These are phyloP conservation scores for Aelia acuminata DNA, from an alignment of 2,888 invertebrate genomes.

Conservation along the genomic window DNA sequence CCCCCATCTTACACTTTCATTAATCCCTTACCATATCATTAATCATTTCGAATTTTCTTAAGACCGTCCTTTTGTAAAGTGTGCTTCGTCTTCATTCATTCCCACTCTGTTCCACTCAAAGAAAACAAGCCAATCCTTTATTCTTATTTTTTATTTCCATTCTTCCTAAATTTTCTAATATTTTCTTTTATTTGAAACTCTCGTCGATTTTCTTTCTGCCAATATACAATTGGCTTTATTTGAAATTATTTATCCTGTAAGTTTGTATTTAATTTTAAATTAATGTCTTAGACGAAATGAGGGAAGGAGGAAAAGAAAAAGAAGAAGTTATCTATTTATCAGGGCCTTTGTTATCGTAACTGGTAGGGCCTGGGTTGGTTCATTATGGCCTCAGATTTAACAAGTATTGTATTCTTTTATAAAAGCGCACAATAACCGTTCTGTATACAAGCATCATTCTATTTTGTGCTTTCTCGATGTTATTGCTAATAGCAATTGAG, in stretches of 20 bases:
- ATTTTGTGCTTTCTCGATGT: neutral
- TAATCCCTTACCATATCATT: neutral
- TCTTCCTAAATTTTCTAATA: too few species aligned
- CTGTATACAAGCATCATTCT: neutral
- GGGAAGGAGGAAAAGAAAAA: neutral
- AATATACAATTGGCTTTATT: neutral
- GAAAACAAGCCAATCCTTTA: neutral
- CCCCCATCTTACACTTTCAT: neutral
- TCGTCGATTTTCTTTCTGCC: too few species aligned
- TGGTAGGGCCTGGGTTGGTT: neutral
- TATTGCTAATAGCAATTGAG: neutral
- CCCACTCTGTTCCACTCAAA: neutral
- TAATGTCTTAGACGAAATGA: neutral
- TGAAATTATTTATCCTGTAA: neutral
- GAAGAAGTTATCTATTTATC: neutral
- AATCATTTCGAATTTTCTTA: neutral
- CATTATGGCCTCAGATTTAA: neutral
- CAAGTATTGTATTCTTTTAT: neutral
- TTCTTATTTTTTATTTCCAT: too few species aligned
- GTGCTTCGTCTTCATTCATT: neutral
- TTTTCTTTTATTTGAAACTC: too few species aligned
- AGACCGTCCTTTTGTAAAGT: neutral
- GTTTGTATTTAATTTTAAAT: neutral
- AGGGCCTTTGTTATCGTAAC: neutral
- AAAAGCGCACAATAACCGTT: neutral